Percentiles rank a stretch among this genome's conserved stretches.
phyloP scores from a whole-genome alignment of 2,797 vertebrate species.

The Notoglanidium macrostoma region DNA sequence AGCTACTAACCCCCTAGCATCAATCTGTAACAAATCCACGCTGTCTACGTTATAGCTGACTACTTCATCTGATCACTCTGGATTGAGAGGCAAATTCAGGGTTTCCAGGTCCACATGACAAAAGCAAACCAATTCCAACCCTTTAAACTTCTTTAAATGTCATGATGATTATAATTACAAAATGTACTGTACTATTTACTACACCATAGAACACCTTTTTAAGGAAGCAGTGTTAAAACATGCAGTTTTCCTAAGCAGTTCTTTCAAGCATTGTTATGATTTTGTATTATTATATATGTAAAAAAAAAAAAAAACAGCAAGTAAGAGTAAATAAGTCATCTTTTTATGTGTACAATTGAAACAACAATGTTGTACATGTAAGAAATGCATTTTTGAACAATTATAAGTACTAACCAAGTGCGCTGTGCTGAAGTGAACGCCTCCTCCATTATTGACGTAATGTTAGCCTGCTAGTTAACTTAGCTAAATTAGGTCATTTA shows the following conservation, averaged over 20 bases:
- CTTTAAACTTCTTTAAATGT: not conserved
- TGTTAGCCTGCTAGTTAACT: not conserved
- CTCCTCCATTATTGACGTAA: too few relatives aligned
- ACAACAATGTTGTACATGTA: too few relatives aligned
- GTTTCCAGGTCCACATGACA: not conserved
- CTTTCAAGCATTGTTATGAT: not conserved
- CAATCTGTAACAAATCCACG: not conserved
- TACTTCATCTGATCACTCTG: not conserved
- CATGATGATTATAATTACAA: not conserved
- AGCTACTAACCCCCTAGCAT: not conserved
- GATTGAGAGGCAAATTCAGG: not conserved
- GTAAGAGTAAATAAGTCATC: too few relatives aligned
- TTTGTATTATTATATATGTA: not conserved
- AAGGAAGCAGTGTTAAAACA: not conserved
- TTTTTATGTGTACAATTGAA: too few relatives aligned
- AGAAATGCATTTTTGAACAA: too few relatives aligned
- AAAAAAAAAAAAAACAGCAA: too few relatives aligned
- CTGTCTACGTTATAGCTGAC: not conserved
- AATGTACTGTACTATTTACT: not conserved
- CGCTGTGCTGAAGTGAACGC: too few relatives aligned
- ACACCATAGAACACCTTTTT: not conserved
- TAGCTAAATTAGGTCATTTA: not conserved
- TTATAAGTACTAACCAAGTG: too few relatives aligned
- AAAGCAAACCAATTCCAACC: not conserved
- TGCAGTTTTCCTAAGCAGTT: not conserved